A percentile compares a stretch with the other conserved stretches of the same genome.
Conservation (phyloP, 2,113 vertebrate species). For the Cyrtonyx montezumae region DNA sequence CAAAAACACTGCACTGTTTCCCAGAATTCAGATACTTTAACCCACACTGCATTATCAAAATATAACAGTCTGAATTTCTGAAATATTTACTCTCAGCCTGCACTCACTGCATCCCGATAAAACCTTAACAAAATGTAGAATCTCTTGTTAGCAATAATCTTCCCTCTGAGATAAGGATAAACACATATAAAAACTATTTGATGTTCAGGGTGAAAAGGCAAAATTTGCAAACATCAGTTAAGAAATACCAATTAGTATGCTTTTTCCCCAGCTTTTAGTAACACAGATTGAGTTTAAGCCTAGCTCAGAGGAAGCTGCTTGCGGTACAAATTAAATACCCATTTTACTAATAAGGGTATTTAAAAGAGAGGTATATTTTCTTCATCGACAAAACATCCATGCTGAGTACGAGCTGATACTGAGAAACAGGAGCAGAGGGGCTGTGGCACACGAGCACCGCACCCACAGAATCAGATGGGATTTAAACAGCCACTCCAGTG, state of each 20-base stretch:
- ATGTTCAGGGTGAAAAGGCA: constrained; percentile 60
- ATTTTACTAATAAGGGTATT: not conserved
- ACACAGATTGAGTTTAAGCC: constrained; percentile 49
- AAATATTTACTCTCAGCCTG: constrained; percentile 58
- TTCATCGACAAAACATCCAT: not conserved
- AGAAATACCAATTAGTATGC: constrained; percentile 45
- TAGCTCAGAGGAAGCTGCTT: constrained; percentile 44
- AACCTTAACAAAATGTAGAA: constrained; percentile 48
- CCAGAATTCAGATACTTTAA: constrained; percentile 54
- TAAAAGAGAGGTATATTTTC: not conserved
- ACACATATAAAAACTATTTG: constrained; percentile 53
- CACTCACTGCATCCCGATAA: constrained; percentile 46
- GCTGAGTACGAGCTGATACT: not conserved
- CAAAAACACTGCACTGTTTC: not conserved
- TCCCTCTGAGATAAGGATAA: constrained; percentile 55
- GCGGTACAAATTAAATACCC: not conserved
- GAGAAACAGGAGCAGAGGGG: not conserved
- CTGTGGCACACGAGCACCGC: not conserved
- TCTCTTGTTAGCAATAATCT: constrained; percentile 65
- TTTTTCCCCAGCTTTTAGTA: constrained; percentile 43
- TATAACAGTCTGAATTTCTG: constrained; percentile 27
- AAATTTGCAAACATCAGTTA: constrained; percentile 65
- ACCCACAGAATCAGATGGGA: not conserved
- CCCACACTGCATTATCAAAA: constrained; percentile 61
- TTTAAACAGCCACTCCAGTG: not conserved